Evolutionary conservation across 2,797 vertebrate genomes (phyloP).

Genomic region (Neosalanx taihuensis): DNA sequence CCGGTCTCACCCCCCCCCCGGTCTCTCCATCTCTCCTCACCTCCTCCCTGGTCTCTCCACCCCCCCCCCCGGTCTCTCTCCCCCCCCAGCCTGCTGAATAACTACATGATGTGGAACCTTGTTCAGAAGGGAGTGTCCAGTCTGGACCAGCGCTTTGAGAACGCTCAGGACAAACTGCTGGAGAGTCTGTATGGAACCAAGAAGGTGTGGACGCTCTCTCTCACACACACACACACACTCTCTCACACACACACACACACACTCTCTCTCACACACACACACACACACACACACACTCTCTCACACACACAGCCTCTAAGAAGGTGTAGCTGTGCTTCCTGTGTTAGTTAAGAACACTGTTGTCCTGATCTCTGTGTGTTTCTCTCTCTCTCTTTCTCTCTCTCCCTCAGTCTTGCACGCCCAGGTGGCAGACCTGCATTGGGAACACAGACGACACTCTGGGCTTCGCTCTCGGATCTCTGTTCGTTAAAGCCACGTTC

Average conservation of each 20-base stretch:
- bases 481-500: constrained; percentile 95
- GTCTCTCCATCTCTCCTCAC: not conserved
- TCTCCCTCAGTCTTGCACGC: constrained; percentile 83
- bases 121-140: constrained; percentile 90
- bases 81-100: constrained; percentile 82
- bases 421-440: constrained; percentile 97
- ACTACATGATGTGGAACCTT: constrained; percentile 97
- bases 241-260: no score
- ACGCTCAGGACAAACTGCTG: constrained; percentile 92
- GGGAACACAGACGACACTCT: constrained; percentile 93
- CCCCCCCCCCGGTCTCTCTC: not conserved
- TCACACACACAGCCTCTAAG: not conserved
- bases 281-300: no score
- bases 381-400: constrained; percentile 16
- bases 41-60: no score
- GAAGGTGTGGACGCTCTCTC: constrained; percentile 73
- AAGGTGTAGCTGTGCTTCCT: no score
- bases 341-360: no score
- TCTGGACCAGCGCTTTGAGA: constrained; percentile 91
- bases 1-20: no score
- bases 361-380: not conserved
- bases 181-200: constrained; percentile 93
- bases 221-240: no score
- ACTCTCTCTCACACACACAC: no score
- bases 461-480: constrained; percentile 91